Evolutionary conservation across 2,888 invertebrate species (phyloP), one percentile per base, ranked within the genome.

Genomic region (Blastobasis adustella): DNA sequence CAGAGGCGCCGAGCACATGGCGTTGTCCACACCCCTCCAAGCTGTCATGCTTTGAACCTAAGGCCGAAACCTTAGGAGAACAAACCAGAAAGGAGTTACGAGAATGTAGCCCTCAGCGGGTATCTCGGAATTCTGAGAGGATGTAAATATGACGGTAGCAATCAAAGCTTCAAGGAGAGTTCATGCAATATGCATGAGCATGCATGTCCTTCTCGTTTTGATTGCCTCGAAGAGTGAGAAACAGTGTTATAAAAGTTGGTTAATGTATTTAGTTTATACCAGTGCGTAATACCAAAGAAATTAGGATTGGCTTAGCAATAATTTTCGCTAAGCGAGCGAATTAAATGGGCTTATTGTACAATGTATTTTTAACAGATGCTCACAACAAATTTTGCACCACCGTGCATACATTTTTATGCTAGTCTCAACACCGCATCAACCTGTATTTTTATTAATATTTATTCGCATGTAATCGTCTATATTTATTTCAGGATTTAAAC

Each of bases 1-100:
- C 52, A 92, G 97, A 62, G 98, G 98, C 51, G 98, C 98, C 36
- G 98, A 98, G 79, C 98, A 98, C 82, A 98, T 98, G 95, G 96
- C 96, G 76, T 92, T 98, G 58, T 91, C 96, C 60, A 95, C 97
- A 78, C 98, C 98, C 49, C 93, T 98, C 56, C 95, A 95, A 69
- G 96, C 94, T 67, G 96, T 96, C 79, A 90, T 97, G 60, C 90
- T 92, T 59, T 92, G 90, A 90, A 77, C 55, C 57, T 55, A 56
- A 51, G 53, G 43, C 52, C 48, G 55, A 59, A 48, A 47, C 23
- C 9, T 8, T 42, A 10, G 42, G 42, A 8, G 42, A 42, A 23
- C 42, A 5, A 7, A n/a, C 10, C 10, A n/a, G 53, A 44, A 39
- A 45, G 10, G 55, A 49, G 6, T 42, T 38, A n/a, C 38, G 50